phyloP scores from a whole-genome alignment of 2,888 invertebrate species.

The Phyllotreta cruciferae region DNA sequence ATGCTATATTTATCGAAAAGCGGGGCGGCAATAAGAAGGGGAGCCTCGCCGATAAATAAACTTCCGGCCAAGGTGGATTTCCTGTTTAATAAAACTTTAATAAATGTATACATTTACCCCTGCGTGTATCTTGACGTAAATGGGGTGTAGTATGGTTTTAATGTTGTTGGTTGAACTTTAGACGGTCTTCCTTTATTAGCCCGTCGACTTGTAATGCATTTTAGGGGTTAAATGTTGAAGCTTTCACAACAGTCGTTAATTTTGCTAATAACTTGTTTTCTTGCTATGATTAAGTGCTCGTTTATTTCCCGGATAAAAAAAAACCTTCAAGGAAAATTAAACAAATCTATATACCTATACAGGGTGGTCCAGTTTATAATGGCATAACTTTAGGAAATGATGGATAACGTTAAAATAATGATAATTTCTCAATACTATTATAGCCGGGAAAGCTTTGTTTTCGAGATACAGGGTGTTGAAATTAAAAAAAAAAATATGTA shows the following conservation, averaged over 20 bases:
- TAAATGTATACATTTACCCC: conserved; percentile 34
- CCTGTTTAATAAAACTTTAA: conserved; percentile 41
- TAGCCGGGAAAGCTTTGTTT: too few species aligned
- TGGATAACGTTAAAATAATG: too few species aligned
- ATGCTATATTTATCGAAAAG: conserved; percentile 33
- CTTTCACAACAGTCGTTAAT: conserved; percentile 23
- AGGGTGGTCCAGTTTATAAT: too few species aligned
- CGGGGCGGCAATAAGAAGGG: neutral
- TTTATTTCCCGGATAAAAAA: neutral
- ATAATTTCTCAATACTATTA: too few species aligned
- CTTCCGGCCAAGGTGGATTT: conserved; percentile 40
- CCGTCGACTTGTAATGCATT: conserved; percentile 19
- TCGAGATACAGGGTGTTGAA: too few species aligned
- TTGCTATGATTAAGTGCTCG: neutral
- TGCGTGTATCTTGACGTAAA: conserved; percentile 29
- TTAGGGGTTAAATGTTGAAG: conserved; percentile 23
- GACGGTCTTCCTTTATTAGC: conserved; percentile 23
- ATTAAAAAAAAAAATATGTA: too few species aligned
- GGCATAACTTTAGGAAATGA: too few species aligned
- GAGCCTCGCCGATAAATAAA: conserved; percentile 33
- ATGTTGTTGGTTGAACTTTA: conserved; percentile 30
- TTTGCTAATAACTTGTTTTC: conserved; percentile 11
- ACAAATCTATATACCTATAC: too few species aligned
- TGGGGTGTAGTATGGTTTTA: conserved; percentile 36
- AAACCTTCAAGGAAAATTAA: neutral